Evolutionary conservation across 2,797 vertebrate species (phyloP).

Genomic region (Sternotherus odoratus): DNA sequence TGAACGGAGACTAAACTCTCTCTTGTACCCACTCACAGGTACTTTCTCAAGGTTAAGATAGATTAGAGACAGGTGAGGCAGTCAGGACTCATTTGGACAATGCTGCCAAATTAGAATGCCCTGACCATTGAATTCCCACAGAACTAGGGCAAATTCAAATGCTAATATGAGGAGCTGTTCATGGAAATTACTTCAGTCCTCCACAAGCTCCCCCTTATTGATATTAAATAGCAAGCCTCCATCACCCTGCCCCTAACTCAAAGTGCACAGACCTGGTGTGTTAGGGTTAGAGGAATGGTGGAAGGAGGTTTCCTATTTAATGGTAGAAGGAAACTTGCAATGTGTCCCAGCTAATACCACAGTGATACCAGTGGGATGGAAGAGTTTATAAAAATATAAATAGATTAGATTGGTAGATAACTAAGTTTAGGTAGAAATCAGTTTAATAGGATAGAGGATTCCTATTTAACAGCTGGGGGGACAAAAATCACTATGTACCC

Average conservation of each 20-base stretch:
- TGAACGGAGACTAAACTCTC: conserved; percentile 18
- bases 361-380: not conserved
- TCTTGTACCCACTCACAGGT: conserved; percentile 38
- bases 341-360: not conserved
- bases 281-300: not conserved
- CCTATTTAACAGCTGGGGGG: not conserved
- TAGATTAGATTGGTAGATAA: not conserved
- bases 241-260: not conserved
- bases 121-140: not conserved
- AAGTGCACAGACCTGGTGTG: not conserved
- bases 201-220: not conserved
- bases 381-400: not conserved
- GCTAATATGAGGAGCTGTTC: not conserved
- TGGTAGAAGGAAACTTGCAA: not conserved
- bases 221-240: not conserved
- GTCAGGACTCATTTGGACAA: rapidly evolving
- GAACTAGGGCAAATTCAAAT: not conserved
- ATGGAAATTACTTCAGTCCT: not conserved
- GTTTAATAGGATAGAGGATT: not conserved
- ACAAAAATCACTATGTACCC: not conserved
- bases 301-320: not conserved
- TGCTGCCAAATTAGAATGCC: not conserved
- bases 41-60: not conserved
- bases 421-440: not conserved
- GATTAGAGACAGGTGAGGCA: not conserved